Evolutionary conservation across 2,113 vertebrate genomes (phyloP).

Genomic region (Pseudorhombus dupliciocellatus): DNA sequence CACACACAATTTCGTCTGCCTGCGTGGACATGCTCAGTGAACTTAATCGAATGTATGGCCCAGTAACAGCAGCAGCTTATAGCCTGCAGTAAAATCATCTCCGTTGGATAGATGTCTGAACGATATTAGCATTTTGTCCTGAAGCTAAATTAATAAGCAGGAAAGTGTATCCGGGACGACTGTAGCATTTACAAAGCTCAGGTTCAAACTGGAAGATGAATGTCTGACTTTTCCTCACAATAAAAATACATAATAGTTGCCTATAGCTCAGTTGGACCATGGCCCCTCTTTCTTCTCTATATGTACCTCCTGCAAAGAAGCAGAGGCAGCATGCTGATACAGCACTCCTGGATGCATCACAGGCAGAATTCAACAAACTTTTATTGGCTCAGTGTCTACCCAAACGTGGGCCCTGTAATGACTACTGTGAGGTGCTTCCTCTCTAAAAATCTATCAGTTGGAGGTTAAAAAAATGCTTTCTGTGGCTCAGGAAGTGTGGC

Average conservation of each 20-base stretch:
- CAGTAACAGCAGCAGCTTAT: constrained; percentile 62
- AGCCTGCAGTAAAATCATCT: constrained; percentile 61
- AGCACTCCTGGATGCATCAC: constrained; percentile 76
- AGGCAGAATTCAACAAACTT: constrained; percentile 75
- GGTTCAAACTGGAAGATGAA: constrained; percentile 24
- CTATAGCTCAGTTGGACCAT: constrained; percentile 43
- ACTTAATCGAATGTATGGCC: constrained; percentile 64
- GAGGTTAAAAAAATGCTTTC: constrained; percentile 65
- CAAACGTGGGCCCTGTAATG: constrained; percentile 70
- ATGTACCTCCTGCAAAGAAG: constrained; percentile 59
- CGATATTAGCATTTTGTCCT: constrained; percentile 43
- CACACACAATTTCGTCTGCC: constrained; percentile 60
- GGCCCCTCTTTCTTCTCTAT: constrained; percentile 51
- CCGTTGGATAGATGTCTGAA: constrained; percentile 41
- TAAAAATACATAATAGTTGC: constrained; percentile 21
- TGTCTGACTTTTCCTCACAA: constrained; percentile 29
- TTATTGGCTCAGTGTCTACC: constrained; percentile 73
- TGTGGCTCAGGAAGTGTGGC: constrained; percentile 56
- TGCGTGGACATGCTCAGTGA: constrained; percentile 71
- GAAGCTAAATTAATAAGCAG: constrained; percentile 42
- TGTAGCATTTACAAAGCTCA: constrained; percentile 18
- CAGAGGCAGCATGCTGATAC: constrained; percentile 71
- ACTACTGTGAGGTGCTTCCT: constrained; percentile 65
- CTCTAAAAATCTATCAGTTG: constrained; percentile 60
- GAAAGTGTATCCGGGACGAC: constrained; percentile 6